These are phyloP conservation scores for Enteromius afrohamiltoni DNA, from an alignment of 2,797 vertebrate species.

Conservation along the genomic window DNA sequence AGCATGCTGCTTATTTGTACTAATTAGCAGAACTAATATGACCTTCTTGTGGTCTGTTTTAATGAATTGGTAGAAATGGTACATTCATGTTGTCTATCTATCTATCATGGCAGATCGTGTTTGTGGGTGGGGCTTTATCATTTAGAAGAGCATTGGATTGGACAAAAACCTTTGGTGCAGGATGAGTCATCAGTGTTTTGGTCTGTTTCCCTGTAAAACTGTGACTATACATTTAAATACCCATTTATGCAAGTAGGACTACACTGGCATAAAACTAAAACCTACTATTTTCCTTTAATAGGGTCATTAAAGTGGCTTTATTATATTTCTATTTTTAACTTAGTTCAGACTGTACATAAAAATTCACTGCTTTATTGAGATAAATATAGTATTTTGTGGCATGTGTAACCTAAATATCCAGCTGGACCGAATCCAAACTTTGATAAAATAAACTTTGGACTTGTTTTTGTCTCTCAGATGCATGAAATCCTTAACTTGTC, in stretches of 20 bases:
- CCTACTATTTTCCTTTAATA: background rate
- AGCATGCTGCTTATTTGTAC: background rate
- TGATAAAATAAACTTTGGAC: constrained; percentile 70
- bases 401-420: constrained; percentile 66
- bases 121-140: background rate
- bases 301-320: constrained; percentile 34
- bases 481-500: constrained; percentile 66
- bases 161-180: background rate
- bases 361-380: constrained; percentile 53
- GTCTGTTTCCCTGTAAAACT: background rate
- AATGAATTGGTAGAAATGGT: constrained; percentile 13
- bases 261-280: background rate
- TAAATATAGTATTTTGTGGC: constrained; percentile 48
- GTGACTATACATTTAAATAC: background rate
- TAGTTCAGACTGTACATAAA: constrained; percentile 41
- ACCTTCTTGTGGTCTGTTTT: constrained; percentile 19
- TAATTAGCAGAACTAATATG: constrained; percentile 11
- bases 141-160: background rate
- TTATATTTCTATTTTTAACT: constrained; percentile 4
- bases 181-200: background rate
- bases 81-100: background rate
- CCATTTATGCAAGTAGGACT: background rate
- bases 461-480: constrained; percentile 67
- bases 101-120: constrained; percentile 5
- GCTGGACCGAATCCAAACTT: constrained; percentile 59